Conservation (phyloP, 2,113 vertebrate genomes). For the Cettia cetti region DNA sequence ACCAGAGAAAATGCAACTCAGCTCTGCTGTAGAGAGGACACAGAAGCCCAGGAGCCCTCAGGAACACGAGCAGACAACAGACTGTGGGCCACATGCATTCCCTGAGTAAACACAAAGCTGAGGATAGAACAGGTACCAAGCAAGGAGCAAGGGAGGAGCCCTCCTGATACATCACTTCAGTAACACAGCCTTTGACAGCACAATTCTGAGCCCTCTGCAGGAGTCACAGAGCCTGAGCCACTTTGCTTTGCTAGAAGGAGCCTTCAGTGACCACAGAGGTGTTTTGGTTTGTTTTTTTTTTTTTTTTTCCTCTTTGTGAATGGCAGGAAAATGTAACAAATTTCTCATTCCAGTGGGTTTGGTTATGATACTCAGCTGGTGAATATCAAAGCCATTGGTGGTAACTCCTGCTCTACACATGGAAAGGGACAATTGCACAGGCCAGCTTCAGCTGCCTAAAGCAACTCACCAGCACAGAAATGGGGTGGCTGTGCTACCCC, state of each 20-base stretch:
- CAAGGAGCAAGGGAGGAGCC: slow-evolving; percentile 30
- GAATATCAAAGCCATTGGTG: not conserved
- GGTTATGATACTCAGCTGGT: not conserved
- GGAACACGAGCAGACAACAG: not conserved
- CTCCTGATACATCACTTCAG: slow-evolving; percentile 38
- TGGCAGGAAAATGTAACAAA: not conserved
- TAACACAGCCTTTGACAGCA: slow-evolving; percentile 60
- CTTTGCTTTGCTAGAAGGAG: not conserved
- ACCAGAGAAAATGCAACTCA: slow-evolving; percentile 6
- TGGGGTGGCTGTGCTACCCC: not conserved
- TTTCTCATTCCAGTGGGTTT: not conserved
- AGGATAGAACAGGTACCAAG: not conserved
- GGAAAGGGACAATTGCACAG: not conserved
- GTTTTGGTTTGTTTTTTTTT: not conserved
- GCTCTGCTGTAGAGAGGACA: not conserved
- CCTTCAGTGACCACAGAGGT: not conserved
- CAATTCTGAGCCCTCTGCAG: slow-evolving; percentile 10
- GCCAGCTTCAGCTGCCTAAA: not conserved
- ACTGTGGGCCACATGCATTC: not conserved
- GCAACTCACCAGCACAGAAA: not conserved
- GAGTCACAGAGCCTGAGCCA: not conserved
- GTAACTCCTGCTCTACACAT: not conserved
- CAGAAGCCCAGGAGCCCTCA: not conserved
- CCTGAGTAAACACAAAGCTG: not conserved
- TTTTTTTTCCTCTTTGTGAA: not conserved